Conservation (phyloP, 2,888 invertebrate genomes). For the Xestia ashworthii region DNA sequence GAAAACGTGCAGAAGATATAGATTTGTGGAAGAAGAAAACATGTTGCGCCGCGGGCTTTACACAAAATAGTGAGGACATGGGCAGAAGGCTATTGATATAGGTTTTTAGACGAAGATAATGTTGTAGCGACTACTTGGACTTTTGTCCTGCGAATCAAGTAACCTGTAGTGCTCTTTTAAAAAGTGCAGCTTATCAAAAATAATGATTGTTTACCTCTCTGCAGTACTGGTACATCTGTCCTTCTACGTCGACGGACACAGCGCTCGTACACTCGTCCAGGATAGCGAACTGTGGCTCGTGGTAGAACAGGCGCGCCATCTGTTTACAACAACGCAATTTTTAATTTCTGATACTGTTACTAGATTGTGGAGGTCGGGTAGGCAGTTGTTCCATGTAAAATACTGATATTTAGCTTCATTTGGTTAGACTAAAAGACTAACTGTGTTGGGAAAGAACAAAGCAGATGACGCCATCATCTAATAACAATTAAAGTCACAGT, state of each 20-base stretch:
- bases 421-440: no score
- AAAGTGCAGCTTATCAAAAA: not conserved
- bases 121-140: not conserved
- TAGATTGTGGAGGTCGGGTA: no score
- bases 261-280: slow-evolving; percentile 99
- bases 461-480: no score
- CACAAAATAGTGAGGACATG: not conserved
- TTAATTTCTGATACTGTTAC: no score
- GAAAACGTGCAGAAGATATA: no score
- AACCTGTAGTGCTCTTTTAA: not conserved
- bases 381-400: no score
- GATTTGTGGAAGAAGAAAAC: not conserved
- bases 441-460: no score
- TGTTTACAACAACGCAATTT: slow-evolving; percentile 71
- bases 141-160: not conserved
- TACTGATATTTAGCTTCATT: no score
- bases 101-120: not conserved
- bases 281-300: slow-evolving; percentile 99
- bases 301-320: slow-evolving; percentile 99
- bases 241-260: slow-evolving; percentile 99
- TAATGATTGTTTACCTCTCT: slow-evolving; percentile 90
- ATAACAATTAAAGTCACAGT: no score
- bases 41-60: not conserved
- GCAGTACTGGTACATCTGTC: slow-evolving; percentile 98
- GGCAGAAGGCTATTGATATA: not conserved